Evolutionary conservation across 2,113 vertebrate genomes (phyloP), one percentile per base, ranked within the genome.

Genomic region (Petroica traversi): DNA sequence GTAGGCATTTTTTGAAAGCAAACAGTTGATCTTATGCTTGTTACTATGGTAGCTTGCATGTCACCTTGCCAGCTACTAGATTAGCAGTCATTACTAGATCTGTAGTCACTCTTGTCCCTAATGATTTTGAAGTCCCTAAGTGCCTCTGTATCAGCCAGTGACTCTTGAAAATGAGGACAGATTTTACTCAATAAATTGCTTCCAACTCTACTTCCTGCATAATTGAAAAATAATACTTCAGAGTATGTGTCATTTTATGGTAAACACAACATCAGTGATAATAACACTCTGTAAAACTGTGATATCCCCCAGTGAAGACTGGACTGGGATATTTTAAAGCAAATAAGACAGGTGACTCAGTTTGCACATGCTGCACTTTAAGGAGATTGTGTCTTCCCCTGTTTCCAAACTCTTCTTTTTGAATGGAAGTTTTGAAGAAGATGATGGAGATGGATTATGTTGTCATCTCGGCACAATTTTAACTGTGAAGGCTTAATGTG

Each of bases 11-110:
- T 76, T 66, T 91, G 74, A 87, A 91, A 76, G 51, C 55, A 74
- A 95, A 77, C n/a, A 83, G 62, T 69, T 92, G 74, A 73, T 95
- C 9, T 81, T 89, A 19, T 7, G 48, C 58, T 76, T 46, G 79
- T 94, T 93, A 51, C 93, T 90, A 90, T 77, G 90, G 93, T 20
- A 95, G 75, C 75, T 83, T 83, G 33, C 23, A 19, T 74, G 51
- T 40, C 51, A 84, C 31, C 23, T 83, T 85, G 52, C 67, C 85
- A 59, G 67, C 64, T 46, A 54, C 67, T 62, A 82, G 62, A 82
- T 89, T 51, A 90, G 64, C 34, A 76, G 48, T 83, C 51, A 83
- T 85, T 74, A 23, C 38, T 62, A 36, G 49, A 91, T 94, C 34
- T 64, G 46, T 73, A 75, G 62, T 91, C 41, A n/a, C 54, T 64